These are phyloP conservation scores for Alethe diademata DNA, from an alignment of 2,113 vertebrate genomes.

Conservation along the genomic window DNA sequence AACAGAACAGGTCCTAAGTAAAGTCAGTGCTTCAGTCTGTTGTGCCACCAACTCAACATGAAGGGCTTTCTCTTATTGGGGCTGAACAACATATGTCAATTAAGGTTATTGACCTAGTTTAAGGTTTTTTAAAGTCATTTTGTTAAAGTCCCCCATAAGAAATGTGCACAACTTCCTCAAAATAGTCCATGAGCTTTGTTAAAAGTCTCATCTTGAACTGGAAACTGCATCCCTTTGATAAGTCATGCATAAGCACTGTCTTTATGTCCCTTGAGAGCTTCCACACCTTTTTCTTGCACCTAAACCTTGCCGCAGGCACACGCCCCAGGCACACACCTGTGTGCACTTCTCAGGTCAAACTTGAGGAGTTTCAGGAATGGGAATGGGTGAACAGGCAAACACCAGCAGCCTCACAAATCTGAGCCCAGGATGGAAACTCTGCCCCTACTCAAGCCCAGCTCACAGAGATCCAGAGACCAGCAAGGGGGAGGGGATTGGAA, in stretches of 20 bases:
- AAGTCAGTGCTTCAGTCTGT: background rate
- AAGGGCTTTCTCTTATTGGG: background rate
- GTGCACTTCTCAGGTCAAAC: background rate
- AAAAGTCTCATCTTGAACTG: background rate
- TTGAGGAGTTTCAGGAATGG: background rate
- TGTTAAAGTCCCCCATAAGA: background rate
- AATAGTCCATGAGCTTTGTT: background rate
- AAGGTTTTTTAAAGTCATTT: background rate
- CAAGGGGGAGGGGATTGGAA: background rate
- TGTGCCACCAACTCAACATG: background rate
- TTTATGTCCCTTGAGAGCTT: background rate
- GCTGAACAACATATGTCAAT: background rate
- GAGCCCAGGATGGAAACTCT: background rate
- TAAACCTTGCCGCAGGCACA: background rate
- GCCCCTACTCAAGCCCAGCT: background rate
- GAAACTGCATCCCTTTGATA: background rate
- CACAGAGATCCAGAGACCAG: background rate
- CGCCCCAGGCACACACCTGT: background rate
- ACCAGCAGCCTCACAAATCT: background rate
- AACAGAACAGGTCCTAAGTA: background rate
- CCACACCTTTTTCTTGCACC: background rate
- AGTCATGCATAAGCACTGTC: background rate
- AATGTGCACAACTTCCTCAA: background rate
- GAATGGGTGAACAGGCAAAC: background rate
- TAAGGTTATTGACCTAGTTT: background rate